Percentiles rank a stretch among this genome's conserved stretches.
phyloP scores from a whole-genome alignment of 2,797 vertebrate genomes.

The Peromyscus nudipes region DNA sequence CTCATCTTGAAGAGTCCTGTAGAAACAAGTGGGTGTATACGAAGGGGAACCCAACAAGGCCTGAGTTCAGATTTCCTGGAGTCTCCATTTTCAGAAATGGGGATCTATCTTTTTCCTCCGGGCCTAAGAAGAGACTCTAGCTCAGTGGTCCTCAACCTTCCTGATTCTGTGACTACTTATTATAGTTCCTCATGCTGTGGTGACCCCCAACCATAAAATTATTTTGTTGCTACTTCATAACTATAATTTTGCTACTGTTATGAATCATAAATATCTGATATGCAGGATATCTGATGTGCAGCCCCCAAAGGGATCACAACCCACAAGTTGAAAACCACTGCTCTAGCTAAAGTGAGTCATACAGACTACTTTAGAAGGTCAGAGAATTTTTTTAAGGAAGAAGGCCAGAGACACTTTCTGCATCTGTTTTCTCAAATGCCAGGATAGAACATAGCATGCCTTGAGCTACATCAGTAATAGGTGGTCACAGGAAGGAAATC shows the following conservation, averaged over 20 bases:
- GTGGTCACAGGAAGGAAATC: conserved; percentile 42
- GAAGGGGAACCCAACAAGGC: background rate
- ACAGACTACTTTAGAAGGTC: background rate
- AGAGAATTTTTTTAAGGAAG: background rate
- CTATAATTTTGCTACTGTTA: background rate
- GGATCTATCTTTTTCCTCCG: background rate
- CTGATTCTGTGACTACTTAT: background rate
- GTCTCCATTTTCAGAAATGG: background rate
- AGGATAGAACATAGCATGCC: background rate
- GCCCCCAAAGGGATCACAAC: background rate
- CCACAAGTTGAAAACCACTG: background rate
- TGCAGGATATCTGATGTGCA: background rate
- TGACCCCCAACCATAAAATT: background rate
- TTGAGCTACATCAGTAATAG: background rate
- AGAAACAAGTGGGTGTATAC: background rate
- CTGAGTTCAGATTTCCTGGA: background rate
- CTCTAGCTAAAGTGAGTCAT: background rate
- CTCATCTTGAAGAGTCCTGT: background rate
- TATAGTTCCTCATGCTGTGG: background rate
- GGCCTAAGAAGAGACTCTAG: background rate
- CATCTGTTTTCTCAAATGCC: background rate
- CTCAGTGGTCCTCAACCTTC: background rate
- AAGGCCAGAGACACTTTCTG: background rate
- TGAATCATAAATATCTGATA: background rate
- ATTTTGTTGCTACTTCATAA: background rate